phyloP scores from a whole-genome alignment of 2,888 invertebrate species.

The Lucinisca nassula region DNA sequence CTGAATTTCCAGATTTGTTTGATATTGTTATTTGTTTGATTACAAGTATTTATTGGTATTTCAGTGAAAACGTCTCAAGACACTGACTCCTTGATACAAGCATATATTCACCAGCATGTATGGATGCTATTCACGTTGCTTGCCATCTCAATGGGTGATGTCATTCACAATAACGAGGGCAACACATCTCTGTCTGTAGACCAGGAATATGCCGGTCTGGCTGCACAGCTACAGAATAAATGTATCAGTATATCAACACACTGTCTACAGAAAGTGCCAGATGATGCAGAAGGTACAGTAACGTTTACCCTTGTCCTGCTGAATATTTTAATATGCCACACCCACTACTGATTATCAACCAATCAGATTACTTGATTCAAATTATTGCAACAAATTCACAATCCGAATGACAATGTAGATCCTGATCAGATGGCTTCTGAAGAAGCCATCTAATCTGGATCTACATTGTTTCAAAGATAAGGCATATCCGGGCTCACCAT shows the following conservation, averaged over 20 bases:
- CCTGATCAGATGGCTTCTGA: too few species aligned
- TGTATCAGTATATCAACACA: constrained; percentile 82
- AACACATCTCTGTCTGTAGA: constrained; percentile 67
- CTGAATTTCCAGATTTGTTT: background rate
- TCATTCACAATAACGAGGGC: constrained; percentile 74
- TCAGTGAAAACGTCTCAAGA: constrained; percentile 83
- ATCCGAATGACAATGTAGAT: too few species aligned
- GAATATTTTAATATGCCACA: too few species aligned
- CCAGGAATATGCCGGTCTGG: constrained; percentile 82
- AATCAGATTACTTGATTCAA: too few species aligned
- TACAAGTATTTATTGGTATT: too few species aligned
- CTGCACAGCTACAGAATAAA: constrained; percentile 83
- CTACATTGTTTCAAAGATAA: too few species aligned
- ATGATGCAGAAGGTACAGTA: constrained; percentile 80
- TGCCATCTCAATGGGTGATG: constrained; percentile 83
- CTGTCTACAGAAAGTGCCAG: constrained; percentile 82
- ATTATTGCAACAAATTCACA: too few species aligned
- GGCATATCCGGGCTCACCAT: too few species aligned
- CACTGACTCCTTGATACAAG: constrained; percentile 83
- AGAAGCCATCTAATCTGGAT: too few species aligned
- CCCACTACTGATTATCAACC: too few species aligned
- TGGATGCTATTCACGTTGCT: constrained; percentile 86
- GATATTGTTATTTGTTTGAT: background rate
- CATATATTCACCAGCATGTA: constrained; percentile 87
- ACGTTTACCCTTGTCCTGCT: too few species aligned